These are phyloP conservation scores for Nemoura dubitans DNA, from an alignment of 2,888 invertebrate genomes.

Conservation along the genomic window DNA sequence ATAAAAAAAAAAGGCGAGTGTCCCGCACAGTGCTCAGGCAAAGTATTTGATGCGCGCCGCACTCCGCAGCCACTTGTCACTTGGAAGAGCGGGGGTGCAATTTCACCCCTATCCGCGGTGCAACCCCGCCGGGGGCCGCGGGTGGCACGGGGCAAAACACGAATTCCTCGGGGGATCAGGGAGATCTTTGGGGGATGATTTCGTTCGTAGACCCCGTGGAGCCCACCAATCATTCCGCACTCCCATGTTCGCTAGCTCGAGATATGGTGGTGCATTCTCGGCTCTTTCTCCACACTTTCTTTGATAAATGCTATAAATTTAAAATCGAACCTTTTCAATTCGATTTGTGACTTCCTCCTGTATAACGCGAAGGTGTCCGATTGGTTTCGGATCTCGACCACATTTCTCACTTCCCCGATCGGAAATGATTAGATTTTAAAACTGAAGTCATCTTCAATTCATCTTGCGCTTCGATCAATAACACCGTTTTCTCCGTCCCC, in stretches of 20 bases:
- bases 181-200: constrained; percentile 12
- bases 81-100: not conserved
- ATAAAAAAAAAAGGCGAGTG: not conserved
- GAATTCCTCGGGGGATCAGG: not conserved
- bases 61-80: not conserved
- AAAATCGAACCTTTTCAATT: not conserved
- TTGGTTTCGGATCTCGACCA: not conserved
- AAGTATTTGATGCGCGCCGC: too few relatives aligned
- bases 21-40: too few relatives aligned
- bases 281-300: not conserved
- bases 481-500: not conserved
- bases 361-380: too few relatives aligned
- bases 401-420: not conserved
- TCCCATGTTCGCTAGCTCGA: not conserved
- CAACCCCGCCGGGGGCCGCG: not conserved
- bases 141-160: not conserved
- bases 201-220: not conserved
- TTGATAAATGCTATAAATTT: not conserved
- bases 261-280: not conserved
- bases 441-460: not conserved
- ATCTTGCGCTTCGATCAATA: not conserved
- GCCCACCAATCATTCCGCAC: not conserved
- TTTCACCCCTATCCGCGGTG: constrained; percentile 4
- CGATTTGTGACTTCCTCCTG: not conserved
- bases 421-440: constrained; percentile 1